These are phyloP conservation scores for Anhinga anhinga DNA, from an alignment of 2,113 vertebrate species.

Conservation along the genomic window DNA sequence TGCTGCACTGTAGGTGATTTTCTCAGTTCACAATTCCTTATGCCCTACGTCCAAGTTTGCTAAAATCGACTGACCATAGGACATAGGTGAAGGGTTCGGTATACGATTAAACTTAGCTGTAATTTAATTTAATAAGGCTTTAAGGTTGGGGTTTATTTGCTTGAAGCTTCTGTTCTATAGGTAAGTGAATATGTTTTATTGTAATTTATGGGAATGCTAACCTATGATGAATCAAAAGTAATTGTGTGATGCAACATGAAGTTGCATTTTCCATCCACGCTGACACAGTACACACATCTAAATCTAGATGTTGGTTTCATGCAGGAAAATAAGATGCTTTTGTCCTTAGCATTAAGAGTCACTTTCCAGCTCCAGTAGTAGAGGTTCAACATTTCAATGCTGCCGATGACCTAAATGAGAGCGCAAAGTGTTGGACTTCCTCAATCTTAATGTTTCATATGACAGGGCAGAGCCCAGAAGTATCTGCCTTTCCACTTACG, in stretches of 20 bases:
- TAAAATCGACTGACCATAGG: neutral
- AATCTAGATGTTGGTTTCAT: neutral
- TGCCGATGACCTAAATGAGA: neutral
- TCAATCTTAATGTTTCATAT: neutral
- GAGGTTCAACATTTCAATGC: neutral
- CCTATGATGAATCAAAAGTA: neutral
- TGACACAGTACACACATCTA: neutral
- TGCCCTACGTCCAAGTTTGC: fast-evolving
- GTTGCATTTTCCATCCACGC: neutral
- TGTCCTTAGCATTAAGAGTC: neutral
- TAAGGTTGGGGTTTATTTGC: neutral
- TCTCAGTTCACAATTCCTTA: neutral
- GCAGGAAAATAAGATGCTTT: neutral
- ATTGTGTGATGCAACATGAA: neutral
- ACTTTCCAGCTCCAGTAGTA: neutral
- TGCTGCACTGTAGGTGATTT: neutral
- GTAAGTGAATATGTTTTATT: neutral
- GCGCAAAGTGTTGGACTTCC: neutral
- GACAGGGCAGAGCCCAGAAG: neutral
- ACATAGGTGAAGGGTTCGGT: neutral
- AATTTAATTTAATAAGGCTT: neutral
- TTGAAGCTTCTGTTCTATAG: neutral
- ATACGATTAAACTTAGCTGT: neutral
- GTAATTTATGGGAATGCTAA: neutral
- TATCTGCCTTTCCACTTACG: neutral